Percentiles rank a stretch among this genome's conserved stretches.
Conservation (phyloP, 2,113 vertebrate genomes). For the Sinocyclocheilus anophthalmus region DNA sequence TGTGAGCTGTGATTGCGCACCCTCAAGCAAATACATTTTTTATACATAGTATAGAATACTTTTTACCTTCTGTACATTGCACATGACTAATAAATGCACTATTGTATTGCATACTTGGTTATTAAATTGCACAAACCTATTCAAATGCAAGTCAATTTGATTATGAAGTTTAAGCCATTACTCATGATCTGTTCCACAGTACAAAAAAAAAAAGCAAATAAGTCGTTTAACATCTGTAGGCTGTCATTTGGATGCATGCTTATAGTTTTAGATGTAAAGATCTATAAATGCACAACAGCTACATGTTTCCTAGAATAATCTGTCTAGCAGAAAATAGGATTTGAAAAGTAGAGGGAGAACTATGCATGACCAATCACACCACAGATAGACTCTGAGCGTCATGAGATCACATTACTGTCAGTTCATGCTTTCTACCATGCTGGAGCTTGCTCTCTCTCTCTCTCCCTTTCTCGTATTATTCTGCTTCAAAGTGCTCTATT, state of each 20-base stretch:
- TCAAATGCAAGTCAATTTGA: background rate
- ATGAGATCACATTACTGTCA: slow-evolving; percentile 63
- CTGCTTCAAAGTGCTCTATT: background rate
- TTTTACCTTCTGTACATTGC: background rate
- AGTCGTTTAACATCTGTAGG: too few relatives aligned
- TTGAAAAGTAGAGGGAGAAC: slow-evolving; percentile 78
- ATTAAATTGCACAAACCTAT: background rate
- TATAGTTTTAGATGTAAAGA: background rate
- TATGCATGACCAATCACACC: slow-evolving; percentile 72
- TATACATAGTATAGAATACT: background rate
- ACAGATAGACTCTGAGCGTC: slow-evolving; percentile 66
- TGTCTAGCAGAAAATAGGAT: slow-evolving; percentile 59
- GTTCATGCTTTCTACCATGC: slow-evolving; percentile 24
- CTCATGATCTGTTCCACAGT: slow-evolving; percentile 20
- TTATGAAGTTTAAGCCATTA: background rate
- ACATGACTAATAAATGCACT: background rate
- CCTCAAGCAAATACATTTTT: slow-evolving; percentile 35
- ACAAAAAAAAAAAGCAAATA: slow-evolving; percentile 60
- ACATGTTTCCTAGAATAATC: slow-evolving; percentile 4
- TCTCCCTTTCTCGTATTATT: background rate
- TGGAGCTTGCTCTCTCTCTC: background rate
- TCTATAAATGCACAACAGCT: background rate
- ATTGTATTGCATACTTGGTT: background rate
- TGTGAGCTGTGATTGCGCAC: background rate
- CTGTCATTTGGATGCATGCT: background rate